Evolutionary conservation across 2,113 vertebrate species (phyloP).

Genomic region (Solenodon paradoxus): DNA sequence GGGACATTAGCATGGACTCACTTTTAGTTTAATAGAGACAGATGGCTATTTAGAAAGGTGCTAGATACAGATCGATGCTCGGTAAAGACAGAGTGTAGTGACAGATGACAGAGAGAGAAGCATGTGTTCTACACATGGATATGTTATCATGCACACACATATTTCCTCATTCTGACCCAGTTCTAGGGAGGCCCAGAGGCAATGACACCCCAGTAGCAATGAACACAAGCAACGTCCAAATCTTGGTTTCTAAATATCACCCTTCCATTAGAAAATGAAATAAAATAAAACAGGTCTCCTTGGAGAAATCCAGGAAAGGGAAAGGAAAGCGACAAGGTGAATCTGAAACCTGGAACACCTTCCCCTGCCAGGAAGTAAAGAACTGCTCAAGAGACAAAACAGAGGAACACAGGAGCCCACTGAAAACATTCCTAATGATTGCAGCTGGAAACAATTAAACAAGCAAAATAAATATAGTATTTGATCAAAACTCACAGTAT

Average conservation of each 20-base stretch:
- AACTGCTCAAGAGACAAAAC: background rate
- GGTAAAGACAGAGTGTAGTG: background rate
- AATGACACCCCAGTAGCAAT: background rate
- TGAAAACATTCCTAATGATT: background rate
- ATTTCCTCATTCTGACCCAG: background rate
- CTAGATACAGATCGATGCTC: background rate
- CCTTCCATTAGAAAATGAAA: background rate
- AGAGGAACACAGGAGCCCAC: background rate
- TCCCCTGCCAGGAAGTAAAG: background rate
- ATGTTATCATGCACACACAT: background rate
- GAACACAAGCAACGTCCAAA: background rate
- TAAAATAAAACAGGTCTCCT: background rate
- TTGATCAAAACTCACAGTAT: background rate
- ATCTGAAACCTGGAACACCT: background rate
- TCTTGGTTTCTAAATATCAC: constrained; percentile 25
- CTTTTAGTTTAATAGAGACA: background rate
- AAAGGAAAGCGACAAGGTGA: background rate
- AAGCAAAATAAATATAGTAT: background rate
- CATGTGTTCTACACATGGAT: background rate
- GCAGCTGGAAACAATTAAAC: background rate
- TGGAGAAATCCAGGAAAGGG: background rate
- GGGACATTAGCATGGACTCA: background rate
- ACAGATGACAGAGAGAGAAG: rapidly evolving
- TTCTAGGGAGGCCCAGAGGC: background rate
- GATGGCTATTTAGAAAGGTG: background rate